Evolutionary conservation across 2,797 vertebrate species (phyloP), one percentile per base, ranked within the genome.

Genomic region (Botia almorhae): DNA sequence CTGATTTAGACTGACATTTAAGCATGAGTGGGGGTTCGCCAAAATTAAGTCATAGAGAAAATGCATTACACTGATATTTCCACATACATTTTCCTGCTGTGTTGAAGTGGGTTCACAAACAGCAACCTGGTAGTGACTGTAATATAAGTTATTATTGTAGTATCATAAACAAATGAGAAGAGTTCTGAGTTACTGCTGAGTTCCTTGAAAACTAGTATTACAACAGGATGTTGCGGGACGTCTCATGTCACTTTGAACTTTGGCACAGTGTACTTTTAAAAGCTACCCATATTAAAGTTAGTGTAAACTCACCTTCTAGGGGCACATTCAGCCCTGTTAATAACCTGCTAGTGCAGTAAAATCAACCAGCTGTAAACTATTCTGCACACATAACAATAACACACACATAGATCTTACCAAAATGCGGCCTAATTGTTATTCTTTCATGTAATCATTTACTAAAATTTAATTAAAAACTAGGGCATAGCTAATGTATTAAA

Each of bases 1-100:
- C 78, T 73, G 61, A 73, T 80, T 80, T 73, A 80, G 33, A 33
- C 33, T 33, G 78, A 73, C 78, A 73, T 80, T 67, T 80, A 73
- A 80, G 63, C 69, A 67, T 19, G 78, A 67, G 63, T 29, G 23
- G 61, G 69, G 78, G 78, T 80, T 80, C 53, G 61, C 69, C 78
- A 73, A 53, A 67, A 65, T 73, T 80, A 80, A 73, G 78, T 80
- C 78, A 80, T 46, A 29, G 78, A 26, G 76, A 65, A 55, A 48
- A 29, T 14, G 33, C 50, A 80, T 73, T 80, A 80, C 78, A 67
- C 69, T 46, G 69, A 73, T 80, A 80, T 80, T 67, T 80, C 78
- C 78, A 80, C 78, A 56, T 80, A 48, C 61, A 73, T 46, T 80
- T 80, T 72, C 77, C 61, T 65, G 69, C 60, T 33, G 1, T 64